Evolutionary conservation across 2,113 vertebrate genomes (phyloP).

Genomic region (Ibidorhyncha struthersii): DNA sequence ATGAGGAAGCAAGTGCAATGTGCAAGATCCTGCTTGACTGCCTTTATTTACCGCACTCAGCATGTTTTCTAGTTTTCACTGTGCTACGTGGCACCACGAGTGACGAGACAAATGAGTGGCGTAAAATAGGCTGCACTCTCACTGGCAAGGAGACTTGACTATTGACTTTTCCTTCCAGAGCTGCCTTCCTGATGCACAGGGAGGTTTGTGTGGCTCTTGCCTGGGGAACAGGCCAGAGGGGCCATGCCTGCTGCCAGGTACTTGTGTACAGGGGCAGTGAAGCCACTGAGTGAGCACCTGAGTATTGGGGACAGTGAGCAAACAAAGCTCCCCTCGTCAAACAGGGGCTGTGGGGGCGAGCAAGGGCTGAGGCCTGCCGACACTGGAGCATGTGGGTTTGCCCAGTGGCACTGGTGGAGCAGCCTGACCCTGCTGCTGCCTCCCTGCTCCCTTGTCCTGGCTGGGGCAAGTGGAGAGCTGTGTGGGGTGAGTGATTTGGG

Average conservation of each 20-base stretch:
- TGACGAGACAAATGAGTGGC: background rate
- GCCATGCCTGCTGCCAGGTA: background rate
- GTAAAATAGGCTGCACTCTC: background rate
- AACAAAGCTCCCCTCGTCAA: background rate
- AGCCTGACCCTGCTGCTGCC: background rate
- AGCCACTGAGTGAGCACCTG: background rate
- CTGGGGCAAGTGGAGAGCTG: fast-evolving
- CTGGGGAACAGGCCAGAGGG: background rate
- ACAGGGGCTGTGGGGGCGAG: fast-evolving
- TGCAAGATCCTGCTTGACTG: background rate
- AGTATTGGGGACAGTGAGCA: background rate
- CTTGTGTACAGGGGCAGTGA: background rate
- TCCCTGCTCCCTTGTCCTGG: background rate
- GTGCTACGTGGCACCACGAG: background rate
- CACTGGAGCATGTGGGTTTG: background rate
- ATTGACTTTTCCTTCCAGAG: background rate
- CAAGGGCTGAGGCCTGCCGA: background rate
- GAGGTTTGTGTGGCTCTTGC: background rate
- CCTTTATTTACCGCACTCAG: background rate
- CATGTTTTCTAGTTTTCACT: background rate
- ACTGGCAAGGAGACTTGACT: background rate
- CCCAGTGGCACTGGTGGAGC: background rate
- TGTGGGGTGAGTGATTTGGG: background rate
- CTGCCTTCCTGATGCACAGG: background rate
- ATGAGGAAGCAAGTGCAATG: background rate